Conservation (phyloP, 2,113 vertebrate species). For the Trichomycterus rosablanca region DNA sequence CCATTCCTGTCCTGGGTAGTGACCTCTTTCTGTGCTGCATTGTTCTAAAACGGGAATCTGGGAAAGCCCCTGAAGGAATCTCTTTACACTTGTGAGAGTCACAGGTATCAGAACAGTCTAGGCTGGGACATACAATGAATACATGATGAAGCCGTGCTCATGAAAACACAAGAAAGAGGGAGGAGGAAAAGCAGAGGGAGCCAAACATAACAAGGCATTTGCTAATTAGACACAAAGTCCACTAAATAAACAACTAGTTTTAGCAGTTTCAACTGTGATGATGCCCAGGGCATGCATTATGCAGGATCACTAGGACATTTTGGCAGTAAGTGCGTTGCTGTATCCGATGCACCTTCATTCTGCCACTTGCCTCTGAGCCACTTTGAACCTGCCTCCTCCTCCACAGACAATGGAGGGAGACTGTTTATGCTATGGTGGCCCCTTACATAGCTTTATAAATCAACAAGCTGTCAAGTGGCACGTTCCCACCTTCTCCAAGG, state of each 20-base stretch:
- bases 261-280: too few relatives aligned
- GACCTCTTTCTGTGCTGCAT: conserved; percentile 36
- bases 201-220: conserved; percentile 14
- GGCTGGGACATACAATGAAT: background rate
- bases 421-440: conserved; percentile 17
- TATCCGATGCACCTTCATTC: conserved; percentile 20
- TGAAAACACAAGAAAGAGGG: too few relatives aligned
- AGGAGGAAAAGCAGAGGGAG: too few relatives aligned
- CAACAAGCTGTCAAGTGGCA: conserved; percentile 27
- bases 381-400: conserved; percentile 20
- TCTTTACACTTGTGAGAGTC: conserved; percentile 46
- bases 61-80: conserved; percentile 62
- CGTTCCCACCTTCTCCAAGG: conserved; percentile 22
- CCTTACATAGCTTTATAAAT: conserved; percentile 46
- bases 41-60: conserved; percentile 49
- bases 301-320: too few relatives aligned
- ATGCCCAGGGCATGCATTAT: too few relatives aligned
- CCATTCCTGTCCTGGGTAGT: conserved; percentile 42
- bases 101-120: conserved; percentile 19
- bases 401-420: conserved; percentile 17
- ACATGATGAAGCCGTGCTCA: too few relatives aligned
- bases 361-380: conserved; percentile 1
- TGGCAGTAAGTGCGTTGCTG: background rate
- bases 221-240: background rate
- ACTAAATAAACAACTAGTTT: too few relatives aligned